Conservation (phyloP, 2,888 invertebrate genomes). For the Heteromurus nitidus region DNA sequence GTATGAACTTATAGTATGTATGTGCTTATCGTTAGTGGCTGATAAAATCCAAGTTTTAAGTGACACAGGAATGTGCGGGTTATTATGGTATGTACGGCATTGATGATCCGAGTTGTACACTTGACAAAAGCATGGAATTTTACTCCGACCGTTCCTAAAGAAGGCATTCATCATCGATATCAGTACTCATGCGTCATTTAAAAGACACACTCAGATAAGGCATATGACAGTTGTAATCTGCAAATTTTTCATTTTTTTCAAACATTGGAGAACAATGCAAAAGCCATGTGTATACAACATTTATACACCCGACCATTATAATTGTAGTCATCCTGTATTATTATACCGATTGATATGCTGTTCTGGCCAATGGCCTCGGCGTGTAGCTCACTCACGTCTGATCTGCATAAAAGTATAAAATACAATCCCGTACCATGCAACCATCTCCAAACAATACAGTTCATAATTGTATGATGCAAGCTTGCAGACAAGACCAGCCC, state of each 20-base stretch:
- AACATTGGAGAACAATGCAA: neutral
- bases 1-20: no score
- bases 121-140: neutral
- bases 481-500: neutral
- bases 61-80: neutral
- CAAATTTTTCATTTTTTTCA: slow-evolving; percentile 1
- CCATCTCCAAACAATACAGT: neutral
- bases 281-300: neutral
- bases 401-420: neutral
- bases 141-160: neutral
- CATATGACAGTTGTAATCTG: slow-evolving; percentile 3
- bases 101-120: neutral
- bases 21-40: no score
- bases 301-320: neutral
- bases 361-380: neutral
- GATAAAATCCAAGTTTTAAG: no score
- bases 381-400: neutral
- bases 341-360: no score
- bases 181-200: slow-evolving; percentile 3
- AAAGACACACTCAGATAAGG: slow-evolving; percentile 18
- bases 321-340: no score
- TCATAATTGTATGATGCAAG: neutral
- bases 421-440: no score
- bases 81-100: no score
- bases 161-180: neutral